Base-by-base conservation (phyloP, 2,888 invertebrate species). In the Tiliacea aurago region DNA sequence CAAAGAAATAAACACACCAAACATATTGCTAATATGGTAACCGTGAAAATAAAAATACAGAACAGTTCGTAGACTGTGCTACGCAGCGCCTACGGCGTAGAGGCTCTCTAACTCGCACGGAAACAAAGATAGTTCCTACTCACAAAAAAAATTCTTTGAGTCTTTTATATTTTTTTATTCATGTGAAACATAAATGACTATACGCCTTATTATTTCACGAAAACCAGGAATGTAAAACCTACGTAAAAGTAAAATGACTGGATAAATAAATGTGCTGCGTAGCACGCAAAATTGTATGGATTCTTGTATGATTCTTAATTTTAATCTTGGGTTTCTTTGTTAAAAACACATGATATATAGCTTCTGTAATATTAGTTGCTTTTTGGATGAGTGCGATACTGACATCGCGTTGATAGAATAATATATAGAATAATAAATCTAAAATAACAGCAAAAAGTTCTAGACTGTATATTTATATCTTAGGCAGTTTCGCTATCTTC, bases 51-150 rank as follows among this genome's bases (percentile, higher is more conserved):
- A 53, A 64, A 64, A 49, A 64, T 0, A 15, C n/a, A 11, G 45
- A 10, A 20, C 15, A 47, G 70, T 62, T 53, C 63, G 72, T 71
- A 71, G 76, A 71, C 78, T 2, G 20, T 78, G 76, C 76, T 78
- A 76, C 76, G 76, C 41, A 64, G 58, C 51, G 78, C 43, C 78
- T 78, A 76, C 78, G 76, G 71, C 76, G 78, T 76, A 76, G 76
- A 78, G 76, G 63, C 45, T 53, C 76, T 63, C 41, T 43, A 37
- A 10, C 45, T 51, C 43, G n/a, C 37, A 37, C 68, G 11, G 53
- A 53, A 61, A 47, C 59, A 69, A 69, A 41, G 37, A 70, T 18
- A 58, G 23, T 28, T 43, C 33, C 49, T 47, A 33, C 28, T 20
- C 23, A 20, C 18, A 23, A 33, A 20, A 55, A 28, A 13, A 15